A percentile compares a stretch with the other conserved stretches of the same genome.
These are phyloP conservation scores for Buphagus erythrorhynchus DNA, from an alignment of 2,797 vertebrate species.

Conservation along the genomic window DNA sequence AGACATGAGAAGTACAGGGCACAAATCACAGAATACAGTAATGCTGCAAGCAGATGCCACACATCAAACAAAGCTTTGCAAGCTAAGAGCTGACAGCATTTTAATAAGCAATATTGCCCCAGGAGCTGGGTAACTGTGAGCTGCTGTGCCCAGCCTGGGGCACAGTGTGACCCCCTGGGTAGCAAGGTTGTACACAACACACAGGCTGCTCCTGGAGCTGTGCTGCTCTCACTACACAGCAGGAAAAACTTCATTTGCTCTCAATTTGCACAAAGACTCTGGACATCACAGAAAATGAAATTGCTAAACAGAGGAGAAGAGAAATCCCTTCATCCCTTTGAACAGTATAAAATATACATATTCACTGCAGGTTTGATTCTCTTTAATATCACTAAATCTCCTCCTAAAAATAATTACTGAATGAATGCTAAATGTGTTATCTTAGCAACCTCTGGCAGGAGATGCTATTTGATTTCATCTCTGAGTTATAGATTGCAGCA, in stretches of 20 bases:
- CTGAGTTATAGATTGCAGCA: conserved; percentile 41
- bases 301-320: conserved; percentile 13
- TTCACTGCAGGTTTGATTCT: not conserved
- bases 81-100: not conserved
- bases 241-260: conserved; percentile 4
- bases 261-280: conserved; percentile 17
- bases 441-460: conserved; percentile 37
- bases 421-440: conserved; percentile 18
- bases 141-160: not conserved
- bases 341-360: not conserved
- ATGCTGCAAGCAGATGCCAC: conserved; percentile 62
- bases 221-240: conserved; percentile 18
- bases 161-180: not conserved
- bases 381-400: conserved; percentile 6
- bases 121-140: not conserved
- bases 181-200: not conserved
- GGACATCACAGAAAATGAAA: conserved; percentile 1
- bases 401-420: not conserved
- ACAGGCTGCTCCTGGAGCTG: not conserved
- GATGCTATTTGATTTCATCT: conserved; percentile 34
- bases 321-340: not conserved
- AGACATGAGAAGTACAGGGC: conserved; percentile 37
- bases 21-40: conserved; percentile 52
- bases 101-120: not conserved
- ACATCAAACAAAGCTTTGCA: conserved; percentile 46